These are phyloP conservation scores for Channallabes apus DNA, from an alignment of 2,797 vertebrate species.

Conservation along the genomic window DNA sequence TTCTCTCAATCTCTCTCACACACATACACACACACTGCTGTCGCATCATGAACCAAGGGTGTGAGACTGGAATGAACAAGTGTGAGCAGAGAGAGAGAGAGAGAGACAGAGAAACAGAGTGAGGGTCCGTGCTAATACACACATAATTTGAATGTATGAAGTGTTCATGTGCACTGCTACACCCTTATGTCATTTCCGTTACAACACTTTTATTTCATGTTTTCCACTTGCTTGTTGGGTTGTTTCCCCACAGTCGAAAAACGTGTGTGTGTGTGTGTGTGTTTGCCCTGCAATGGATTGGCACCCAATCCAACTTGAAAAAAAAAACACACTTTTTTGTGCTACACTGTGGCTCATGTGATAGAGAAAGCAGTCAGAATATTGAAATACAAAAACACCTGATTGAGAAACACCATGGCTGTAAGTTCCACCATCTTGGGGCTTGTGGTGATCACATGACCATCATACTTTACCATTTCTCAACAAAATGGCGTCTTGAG, in stretches of 20 bases:
- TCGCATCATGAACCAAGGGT: conserved; percentile 37
- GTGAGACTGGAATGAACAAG: conserved; percentile 49
- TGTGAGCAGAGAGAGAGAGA: neutral
- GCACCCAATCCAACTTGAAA: neutral
- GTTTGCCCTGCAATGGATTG: too few relatives aligned
- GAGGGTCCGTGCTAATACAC: neutral
- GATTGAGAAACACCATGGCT: neutral
- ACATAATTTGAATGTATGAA: neutral
- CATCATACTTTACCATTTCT: neutral
- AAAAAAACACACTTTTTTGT: neutral
- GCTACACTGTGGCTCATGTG: neutral
- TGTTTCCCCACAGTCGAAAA: too few relatives aligned
- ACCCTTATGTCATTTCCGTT: neutral
- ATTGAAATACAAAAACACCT: neutral
- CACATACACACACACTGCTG: conserved; percentile 18
- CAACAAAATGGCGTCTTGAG: neutral
- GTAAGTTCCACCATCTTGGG: neutral
- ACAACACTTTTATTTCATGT: neutral
- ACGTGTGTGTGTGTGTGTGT: too few relatives aligned
- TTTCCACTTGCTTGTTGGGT: too few relatives aligned
- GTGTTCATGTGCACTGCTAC: neutral
- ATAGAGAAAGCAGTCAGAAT: neutral
- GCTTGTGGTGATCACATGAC: conserved; percentile 5
- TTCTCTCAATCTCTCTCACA: neutral
- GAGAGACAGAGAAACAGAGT: neutral